phyloP scores from a whole-genome alignment of 2,888 invertebrate genomes.

The Xylota sylvarum region DNA sequence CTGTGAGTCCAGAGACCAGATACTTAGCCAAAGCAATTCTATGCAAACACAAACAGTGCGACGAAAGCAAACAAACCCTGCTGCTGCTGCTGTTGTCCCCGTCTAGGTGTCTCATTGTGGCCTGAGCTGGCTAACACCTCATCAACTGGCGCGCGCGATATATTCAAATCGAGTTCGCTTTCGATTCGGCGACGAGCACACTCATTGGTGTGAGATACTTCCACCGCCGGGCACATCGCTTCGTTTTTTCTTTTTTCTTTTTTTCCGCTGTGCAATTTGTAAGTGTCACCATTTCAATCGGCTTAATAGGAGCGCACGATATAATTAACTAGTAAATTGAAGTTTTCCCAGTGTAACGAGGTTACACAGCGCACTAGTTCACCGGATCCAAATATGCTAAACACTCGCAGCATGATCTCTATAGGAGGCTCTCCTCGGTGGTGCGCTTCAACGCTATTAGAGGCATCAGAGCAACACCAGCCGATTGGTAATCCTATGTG shows the following conservation, averaged over 20 bases:
- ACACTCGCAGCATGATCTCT: constrained; percentile 72
- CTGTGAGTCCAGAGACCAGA: constrained; percentile 4
- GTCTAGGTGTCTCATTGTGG: constrained; percentile 32
- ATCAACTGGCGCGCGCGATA: constrained; percentile 40
- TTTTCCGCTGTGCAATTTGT: constrained; percentile 64
- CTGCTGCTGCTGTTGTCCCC: constrained; percentile 10
- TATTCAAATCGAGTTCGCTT: constrained; percentile 75
- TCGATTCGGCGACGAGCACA: constrained; percentile 54
- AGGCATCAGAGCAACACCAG: constrained; percentile 23
- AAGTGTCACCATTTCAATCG: constrained; percentile 77
- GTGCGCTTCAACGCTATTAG: constrained; percentile 39
- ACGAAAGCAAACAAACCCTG: constrained; percentile 28
- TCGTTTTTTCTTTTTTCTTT: constrained; percentile 13
- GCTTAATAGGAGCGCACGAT: constrained; percentile 75
- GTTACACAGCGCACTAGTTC: constrained; percentile 53
- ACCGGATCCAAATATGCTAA: constrained; percentile 69
- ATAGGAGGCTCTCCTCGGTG: constrained; percentile 46
- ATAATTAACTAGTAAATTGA: constrained; percentile 77
- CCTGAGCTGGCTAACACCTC: constrained; percentile 57
- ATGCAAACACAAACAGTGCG: constrained; percentile 53
- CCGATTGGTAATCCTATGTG: constrained; percentile 60
- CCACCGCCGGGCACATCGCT: constrained; percentile 47
- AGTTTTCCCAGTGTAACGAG: constrained; percentile 75
- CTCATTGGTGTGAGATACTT: constrained; percentile 34
- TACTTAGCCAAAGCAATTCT: constrained; percentile 47